Conservation (phyloP, 2,888 invertebrate genomes). For the Nomada ferruginata region DNA sequence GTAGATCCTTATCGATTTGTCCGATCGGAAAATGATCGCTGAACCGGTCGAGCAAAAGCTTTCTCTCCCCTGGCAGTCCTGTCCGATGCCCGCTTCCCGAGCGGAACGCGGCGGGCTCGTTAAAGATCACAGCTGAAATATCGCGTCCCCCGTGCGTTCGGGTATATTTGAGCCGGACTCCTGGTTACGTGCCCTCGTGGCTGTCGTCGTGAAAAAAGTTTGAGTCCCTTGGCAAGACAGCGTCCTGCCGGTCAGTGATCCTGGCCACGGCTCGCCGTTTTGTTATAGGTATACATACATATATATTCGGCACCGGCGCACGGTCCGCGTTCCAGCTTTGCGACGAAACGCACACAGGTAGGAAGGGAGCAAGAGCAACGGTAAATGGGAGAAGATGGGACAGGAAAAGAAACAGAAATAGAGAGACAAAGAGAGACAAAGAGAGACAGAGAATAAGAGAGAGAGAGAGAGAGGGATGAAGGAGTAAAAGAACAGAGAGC, state of each 20-base stretch:
- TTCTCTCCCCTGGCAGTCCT: neutral
- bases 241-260: slow-evolving; percentile 70
- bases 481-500: slow-evolving; percentile 1
- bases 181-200: slow-evolving; percentile 70
- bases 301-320: slow-evolving; percentile 51
- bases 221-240: slow-evolving; percentile 67
- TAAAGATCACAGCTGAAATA: slow-evolving; percentile 61
- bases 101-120: slow-evolving; percentile 36
- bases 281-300: slow-evolving; percentile 65
- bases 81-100: neutral
- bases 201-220: slow-evolving; percentile 65
- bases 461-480: neutral
- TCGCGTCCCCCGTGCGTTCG: slow-evolving; percentile 45
- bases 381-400: neutral
- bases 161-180: slow-evolving; percentile 53
- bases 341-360: slow-evolving; percentile 6
- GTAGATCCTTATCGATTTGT: slow-evolving; percentile 35
- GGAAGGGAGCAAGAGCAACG: slow-evolving; percentile 8
- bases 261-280: slow-evolving; percentile 53
- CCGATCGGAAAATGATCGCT: slow-evolving; percentile 37
- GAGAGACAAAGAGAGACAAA: neutral
- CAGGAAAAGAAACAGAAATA: neutral
- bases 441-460: too few species aligned
- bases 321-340: slow-evolving; percentile 47
- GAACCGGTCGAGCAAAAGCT: slow-evolving; percentile 7